phyloP scores from a whole-genome alignment of 1,140 invertebrate genomes.

The Globodera rostochiensis region DNA sequence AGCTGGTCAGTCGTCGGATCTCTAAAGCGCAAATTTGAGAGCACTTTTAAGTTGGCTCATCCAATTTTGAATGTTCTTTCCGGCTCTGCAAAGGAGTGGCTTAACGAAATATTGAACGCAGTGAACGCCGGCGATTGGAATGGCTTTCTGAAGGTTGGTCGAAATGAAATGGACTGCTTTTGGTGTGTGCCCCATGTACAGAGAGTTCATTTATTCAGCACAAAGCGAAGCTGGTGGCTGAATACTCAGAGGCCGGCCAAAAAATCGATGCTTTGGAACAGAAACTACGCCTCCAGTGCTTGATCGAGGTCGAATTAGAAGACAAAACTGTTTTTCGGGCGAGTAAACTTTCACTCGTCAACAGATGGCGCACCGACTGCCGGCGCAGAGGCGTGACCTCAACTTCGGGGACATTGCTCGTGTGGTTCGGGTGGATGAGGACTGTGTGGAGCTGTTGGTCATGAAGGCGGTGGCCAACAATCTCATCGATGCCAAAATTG shows the following conservation, averaged over 20 bases:
- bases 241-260: constrained; percentile 82
- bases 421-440: constrained; percentile 79
- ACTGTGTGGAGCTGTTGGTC: constrained; percentile 83
- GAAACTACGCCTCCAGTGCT: constrained; percentile 89
- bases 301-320: constrained; percentile 81
- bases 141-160: constrained; percentile 72
- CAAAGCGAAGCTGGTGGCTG: constrained; percentile 72
- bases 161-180: neutral
- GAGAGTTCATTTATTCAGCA: constrained; percentile 12
- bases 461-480: constrained; percentile 97
- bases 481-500: constrained; percentile 88
- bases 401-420: constrained; percentile 87
- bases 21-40: constrained; percentile 26
- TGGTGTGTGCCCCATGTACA: neutral
- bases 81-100: constrained; percentile 81
- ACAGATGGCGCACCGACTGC: constrained; percentile 75
- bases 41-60: constrained; percentile 77
- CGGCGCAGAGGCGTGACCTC: constrained; percentile 76
- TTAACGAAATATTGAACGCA: constrained; percentile 83
- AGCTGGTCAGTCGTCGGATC: constrained; percentile 73
- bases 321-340: neutral
- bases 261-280: constrained; percentile 79
- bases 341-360: constrained; percentile 20
- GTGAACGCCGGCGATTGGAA: constrained; percentile 91
- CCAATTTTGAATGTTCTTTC: constrained; percentile 85